These are phyloP conservation scores for Odontocolon sp. DNA, from an alignment of 2,888 invertebrate species.

Conservation along the genomic window DNA sequence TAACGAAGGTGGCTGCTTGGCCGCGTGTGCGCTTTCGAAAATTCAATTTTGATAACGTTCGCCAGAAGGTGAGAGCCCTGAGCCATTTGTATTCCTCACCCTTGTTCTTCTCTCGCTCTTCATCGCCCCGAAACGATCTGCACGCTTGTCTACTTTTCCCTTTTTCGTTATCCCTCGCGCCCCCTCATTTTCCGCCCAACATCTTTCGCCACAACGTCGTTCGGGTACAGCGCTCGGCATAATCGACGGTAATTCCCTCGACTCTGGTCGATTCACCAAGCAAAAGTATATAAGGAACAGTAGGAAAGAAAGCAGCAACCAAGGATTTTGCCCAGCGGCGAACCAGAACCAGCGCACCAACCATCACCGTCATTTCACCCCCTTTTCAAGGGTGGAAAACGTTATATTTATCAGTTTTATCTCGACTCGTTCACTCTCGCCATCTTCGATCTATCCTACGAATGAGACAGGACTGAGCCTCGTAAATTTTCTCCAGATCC, in stretches of 20 bases:
- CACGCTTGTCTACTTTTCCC: background rate
- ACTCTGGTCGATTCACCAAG: background rate
- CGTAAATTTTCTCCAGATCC: conserved; percentile 61
- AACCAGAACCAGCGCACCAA: too few species aligned
- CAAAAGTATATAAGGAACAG: too few species aligned
- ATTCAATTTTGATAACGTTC: conserved; percentile 76
- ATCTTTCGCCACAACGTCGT: conserved; percentile 38
- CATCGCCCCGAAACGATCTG: background rate
- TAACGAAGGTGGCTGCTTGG: conserved; percentile 64
- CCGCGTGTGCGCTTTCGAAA: conserved; percentile 66
- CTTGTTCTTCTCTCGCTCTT: conserved; percentile 11
- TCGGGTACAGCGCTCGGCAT: conserved; percentile 53
- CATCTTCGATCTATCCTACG: conserved; percentile 55
- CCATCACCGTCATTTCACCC: too few species aligned
- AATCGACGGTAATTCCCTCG: conserved; percentile 62
- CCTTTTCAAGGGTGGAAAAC: conserved; percentile 27
- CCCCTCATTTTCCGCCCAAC: background rate
- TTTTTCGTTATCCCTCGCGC: background rate
- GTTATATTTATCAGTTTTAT: conserved; percentile 66
- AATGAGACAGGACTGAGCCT: conserved; percentile 51
- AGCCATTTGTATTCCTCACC: conserved; percentile 65
- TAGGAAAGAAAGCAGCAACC: too few species aligned
- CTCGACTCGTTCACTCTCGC: conserved; percentile 39
- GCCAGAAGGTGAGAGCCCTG: conserved; percentile 63
- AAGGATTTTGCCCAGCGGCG: too few species aligned